Evolutionary conservation across 2,113 vertebrate genomes (phyloP).

Genomic region (Spheniscus mendiculus): DNA sequence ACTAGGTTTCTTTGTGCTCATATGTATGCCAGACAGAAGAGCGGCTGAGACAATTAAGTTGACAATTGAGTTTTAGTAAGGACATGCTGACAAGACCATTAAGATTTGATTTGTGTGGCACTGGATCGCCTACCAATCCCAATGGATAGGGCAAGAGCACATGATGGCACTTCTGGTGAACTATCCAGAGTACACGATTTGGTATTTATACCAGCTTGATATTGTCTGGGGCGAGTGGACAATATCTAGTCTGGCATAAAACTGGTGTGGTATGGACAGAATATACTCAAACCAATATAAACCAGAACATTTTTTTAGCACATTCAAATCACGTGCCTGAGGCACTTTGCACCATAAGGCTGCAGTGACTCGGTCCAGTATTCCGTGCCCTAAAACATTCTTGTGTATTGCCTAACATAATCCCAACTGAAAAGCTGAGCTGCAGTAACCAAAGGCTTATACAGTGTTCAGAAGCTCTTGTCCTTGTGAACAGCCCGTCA

Average conservation of each 20-base stretch:
- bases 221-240: not conserved
- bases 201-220: not conserved
- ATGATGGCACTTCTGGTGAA: not conserved
- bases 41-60: slow-evolving; percentile 30
- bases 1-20: slow-evolving; percentile 47
- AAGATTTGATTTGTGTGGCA: not conserved
- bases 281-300: not conserved
- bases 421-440: not conserved
- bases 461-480: not conserved
- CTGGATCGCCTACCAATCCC: not conserved
- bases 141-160: not conserved
- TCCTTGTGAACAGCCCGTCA: not conserved
- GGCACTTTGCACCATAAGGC: not conserved
- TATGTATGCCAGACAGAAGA: not conserved
- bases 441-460: not conserved
- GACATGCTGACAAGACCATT: not conserved
- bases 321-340: not conserved
- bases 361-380: not conserved
- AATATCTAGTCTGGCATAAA: not conserved
- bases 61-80: not conserved
- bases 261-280: not conserved
- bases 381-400: not conserved
- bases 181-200: not conserved
- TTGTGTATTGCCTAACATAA: not conserved
- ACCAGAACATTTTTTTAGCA: not conserved